phyloP scores from a whole-genome alignment of 2,888 invertebrate genomes.

The Prosapia bicincta region DNA sequence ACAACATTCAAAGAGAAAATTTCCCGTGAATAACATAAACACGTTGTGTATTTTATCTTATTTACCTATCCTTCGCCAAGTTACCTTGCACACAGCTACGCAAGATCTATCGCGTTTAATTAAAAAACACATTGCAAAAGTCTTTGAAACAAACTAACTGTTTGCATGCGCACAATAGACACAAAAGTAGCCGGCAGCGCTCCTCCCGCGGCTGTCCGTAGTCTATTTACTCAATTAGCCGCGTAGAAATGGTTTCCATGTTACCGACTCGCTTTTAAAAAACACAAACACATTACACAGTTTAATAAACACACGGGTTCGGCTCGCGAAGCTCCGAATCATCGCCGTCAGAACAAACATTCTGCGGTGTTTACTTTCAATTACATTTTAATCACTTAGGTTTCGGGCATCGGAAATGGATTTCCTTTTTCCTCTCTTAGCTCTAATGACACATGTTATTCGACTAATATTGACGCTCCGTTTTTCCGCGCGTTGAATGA shows the following conservation, averaged over 20 bases:
- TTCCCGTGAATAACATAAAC: too few relatives aligned
- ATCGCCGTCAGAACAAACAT: conserved; percentile 10
- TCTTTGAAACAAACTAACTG: background rate
- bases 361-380: conserved; percentile 35
- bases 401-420: conserved; percentile 30
- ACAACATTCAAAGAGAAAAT: too few relatives aligned
- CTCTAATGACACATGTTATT: background rate
- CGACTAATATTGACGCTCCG: background rate
- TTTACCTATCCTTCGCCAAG: too few relatives aligned
- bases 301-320: conserved; percentile 4
- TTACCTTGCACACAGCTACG: too few relatives aligned
- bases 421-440: conserved; percentile 16
- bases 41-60: too few relatives aligned
- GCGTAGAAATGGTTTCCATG: background rate
- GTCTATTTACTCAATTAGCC: background rate
- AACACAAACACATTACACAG: conserved; percentile 17
- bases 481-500: background rate
- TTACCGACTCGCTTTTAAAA: background rate
- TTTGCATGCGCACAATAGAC: background rate
- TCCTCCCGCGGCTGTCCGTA: background rate
- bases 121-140: background rate
- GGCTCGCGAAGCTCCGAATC: conserved; percentile 7
- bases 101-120: too few relatives aligned
- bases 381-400: conserved; percentile 36
- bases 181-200: background rate